phyloP scores from a whole-genome alignment of 2,888 invertebrate species.

The Drosophila barbarae region DNA sequence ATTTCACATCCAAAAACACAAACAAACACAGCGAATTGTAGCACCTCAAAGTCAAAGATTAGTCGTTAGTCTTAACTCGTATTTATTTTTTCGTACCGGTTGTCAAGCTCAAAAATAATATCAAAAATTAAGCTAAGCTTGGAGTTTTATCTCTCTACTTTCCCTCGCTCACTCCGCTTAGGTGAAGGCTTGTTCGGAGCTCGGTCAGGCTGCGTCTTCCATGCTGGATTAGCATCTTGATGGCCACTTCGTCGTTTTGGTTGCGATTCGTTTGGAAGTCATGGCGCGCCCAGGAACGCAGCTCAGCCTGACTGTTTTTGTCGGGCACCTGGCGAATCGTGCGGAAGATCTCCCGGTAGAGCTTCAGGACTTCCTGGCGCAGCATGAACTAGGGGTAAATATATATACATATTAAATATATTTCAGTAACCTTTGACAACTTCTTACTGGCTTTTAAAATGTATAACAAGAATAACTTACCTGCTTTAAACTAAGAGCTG shows the following conservation, averaged over 20 bases:
- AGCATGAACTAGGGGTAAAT: slow-evolving; percentile 84
- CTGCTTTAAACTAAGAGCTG: slow-evolving; percentile 83
- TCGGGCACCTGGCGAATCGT: slow-evolving; percentile 85
- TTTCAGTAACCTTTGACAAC: background rate
- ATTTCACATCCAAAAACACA: slow-evolving; percentile 31
- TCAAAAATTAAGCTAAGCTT: slow-evolving; percentile 58
- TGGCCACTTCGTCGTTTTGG: slow-evolving; percentile 86
- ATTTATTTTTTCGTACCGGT: slow-evolving; percentile 48
- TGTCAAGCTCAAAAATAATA: slow-evolving; percentile 56
- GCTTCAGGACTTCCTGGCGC: slow-evolving; percentile 87
- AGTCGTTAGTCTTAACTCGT: slow-evolving; percentile 41
- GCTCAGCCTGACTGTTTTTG: slow-evolving; percentile 82
- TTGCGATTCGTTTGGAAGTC: slow-evolving; percentile 88
- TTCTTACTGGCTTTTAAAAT: background rate
- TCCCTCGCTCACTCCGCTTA: slow-evolving; percentile 79
- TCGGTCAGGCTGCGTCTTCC: slow-evolving; percentile 86
- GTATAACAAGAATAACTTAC: slow-evolving; percentile 73
- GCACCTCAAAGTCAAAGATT: slow-evolving; percentile 66
- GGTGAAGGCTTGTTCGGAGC: slow-evolving; percentile 83
- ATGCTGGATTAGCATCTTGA: slow-evolving; percentile 86
- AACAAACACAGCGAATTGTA: slow-evolving; percentile 51
- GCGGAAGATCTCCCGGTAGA: slow-evolving; percentile 87
- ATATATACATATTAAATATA: background rate
- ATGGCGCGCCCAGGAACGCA: slow-evolving; percentile 86
- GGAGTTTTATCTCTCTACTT: slow-evolving; percentile 30